Conservation (phyloP, 2,888 invertebrate species). For the Ectemnius continuus region DNA sequence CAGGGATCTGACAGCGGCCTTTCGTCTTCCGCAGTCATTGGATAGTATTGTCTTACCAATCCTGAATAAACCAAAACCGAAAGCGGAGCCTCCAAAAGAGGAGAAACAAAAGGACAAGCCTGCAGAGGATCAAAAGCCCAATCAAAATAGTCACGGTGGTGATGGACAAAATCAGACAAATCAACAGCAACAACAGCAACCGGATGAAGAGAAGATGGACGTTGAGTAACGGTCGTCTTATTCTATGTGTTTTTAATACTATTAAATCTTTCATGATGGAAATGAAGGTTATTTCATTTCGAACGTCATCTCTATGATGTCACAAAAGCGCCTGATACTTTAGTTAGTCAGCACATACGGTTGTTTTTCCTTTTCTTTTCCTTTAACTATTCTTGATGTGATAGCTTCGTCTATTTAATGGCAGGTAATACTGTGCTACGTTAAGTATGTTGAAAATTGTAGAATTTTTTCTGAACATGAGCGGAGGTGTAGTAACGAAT, state of each 20-base stretch:
- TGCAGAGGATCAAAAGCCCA: slow-evolving; percentile 68
- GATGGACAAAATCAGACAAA: slow-evolving; percentile 66
- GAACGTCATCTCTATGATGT: slow-evolving; percentile 55
- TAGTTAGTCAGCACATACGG: slow-evolving; percentile 49
- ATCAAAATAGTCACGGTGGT: slow-evolving; percentile 67
- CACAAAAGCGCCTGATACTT: slow-evolving; percentile 61
- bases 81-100: slow-evolving; percentile 83
- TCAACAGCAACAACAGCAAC: slow-evolving; percentile 54
- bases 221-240: slow-evolving; percentile 73
- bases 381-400: slow-evolving; percentile 42
- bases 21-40: slow-evolving; percentile 76
- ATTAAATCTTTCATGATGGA: slow-evolving; percentile 61
- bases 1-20: too few species aligned
- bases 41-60: slow-evolving; percentile 83
- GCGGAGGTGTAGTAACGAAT: too few species aligned
- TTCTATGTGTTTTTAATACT: slow-evolving; percentile 61
- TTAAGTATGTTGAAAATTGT: slow-evolving; percentile 40
- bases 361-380: slow-evolving; percentile 50
- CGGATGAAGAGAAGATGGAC: slow-evolving; percentile 77
- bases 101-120: slow-evolving; percentile 77
- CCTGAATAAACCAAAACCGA: slow-evolving; percentile 94
- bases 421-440: slow-evolving; percentile 15
- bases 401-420: slow-evolving; percentile 43
- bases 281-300: slow-evolving; percentile 59
- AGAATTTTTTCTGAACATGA: slow-evolving; percentile 32